Base-by-base conservation (phyloP, 2,113 vertebrate species). In the Dicrurus megarhynchus region DNA sequence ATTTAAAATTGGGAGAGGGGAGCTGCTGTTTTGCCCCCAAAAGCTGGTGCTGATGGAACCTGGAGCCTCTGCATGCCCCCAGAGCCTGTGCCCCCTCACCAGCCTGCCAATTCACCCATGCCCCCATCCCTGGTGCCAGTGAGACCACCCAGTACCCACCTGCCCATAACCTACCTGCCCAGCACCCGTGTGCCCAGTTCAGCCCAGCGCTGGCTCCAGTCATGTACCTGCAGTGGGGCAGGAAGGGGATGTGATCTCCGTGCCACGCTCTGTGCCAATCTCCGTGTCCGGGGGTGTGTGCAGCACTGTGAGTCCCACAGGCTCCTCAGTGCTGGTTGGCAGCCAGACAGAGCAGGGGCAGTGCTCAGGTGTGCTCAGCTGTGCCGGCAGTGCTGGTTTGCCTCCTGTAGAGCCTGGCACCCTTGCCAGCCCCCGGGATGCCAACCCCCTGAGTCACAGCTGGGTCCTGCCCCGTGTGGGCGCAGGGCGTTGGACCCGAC, bases 391-490 rank as follows among this genome's bases (percentile, higher is more conserved):
- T 18, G 4, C 94, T 0, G 5, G 4, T 93, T 76, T 93, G 75
- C 55, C 69, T 95, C 69, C 59, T 0, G 10, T 12, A 13, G 41
- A 87, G 60, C 55, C 60, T 9, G 0, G 68, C 68, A 13, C 59
- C 59, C 26, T 32, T 3, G 3, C 49, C 91, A 92, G 87, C 60
- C 84, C 91, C 89, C 2, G 0, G 18, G 75, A 3, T 93, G 61
- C 95, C 90, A 87, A 22, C 39, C 52, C 2, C 10, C 93, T 93
- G 90, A 0, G 84, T 96, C 96, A 96, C 56, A 1, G 1, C n/a
- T 2, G 1, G 4, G 50, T 96, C 87, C 93, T 95, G 93, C 92
- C 96, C 92, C 7, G 56, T 14, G 67, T 92, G 75, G 96, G 92
- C 33, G 79, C 92, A 30, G 92, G 90, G 92, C 6, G 74, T 59